Base-by-base conservation (phyloP, 1,140 invertebrate genomes). In the Tetragonula clypearis region DNA sequence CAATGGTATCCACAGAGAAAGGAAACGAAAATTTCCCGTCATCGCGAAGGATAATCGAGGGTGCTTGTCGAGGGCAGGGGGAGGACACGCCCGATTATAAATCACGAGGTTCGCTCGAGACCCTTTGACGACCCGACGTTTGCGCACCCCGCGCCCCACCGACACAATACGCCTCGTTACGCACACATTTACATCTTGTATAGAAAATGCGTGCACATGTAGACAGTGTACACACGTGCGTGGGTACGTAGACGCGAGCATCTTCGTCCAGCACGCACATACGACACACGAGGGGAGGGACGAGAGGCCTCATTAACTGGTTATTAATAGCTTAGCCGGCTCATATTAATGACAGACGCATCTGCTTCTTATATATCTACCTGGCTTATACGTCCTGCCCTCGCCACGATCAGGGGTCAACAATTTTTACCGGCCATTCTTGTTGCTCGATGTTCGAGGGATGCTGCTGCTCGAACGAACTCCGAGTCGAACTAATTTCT, bases 331-430 rank as follows among this genome's bases (percentile, higher is more conserved):
- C 90, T 89, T 79, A 69, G 81, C 85, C 82, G 85, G 87, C 89
- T 93, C 89, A 94, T 93, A 94, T 94, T 94, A 94, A 94, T 93
- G 93, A 93, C 90, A 91, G 87, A 92, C 90, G 88, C 83, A 85
- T 93, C 90, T 92, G 88, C 90, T 93, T 91, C 86, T 93, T 92
- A 91, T 90, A 92, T 88, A 92, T 92, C 90, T 90, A 87, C 88
- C 87, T 87, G 89, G 79, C 89, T 79, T 87, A 88, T 87, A 53
- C 68, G 23, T n/a, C 73, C 80, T 73, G 75, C 77, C 58, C 68
- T 58, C 71, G 41, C 35, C 79, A 84, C 65, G 35, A 35, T 15
- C 60, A 75, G 62, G 82, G 62, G 74, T 88, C 85, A 89, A 87
- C 66, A 80, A 87, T 90, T 90, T 90, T 87, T 90, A 82, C 60